These are phyloP conservation scores for Cephus rjabovi DNA, from an alignment of 2,888 invertebrate species.

Conservation along the genomic window DNA sequence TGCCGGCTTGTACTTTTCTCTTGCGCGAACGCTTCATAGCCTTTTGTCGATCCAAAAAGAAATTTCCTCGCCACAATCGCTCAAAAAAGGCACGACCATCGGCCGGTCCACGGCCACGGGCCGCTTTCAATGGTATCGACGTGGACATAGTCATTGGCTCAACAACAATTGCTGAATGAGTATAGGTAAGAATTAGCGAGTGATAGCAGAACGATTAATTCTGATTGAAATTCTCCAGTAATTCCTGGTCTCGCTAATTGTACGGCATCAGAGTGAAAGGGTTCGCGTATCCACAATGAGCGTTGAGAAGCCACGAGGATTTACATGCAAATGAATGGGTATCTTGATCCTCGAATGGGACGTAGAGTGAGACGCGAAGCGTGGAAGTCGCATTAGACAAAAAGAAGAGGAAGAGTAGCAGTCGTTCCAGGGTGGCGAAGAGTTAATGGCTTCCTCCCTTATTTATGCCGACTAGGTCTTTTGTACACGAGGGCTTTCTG, in stretches of 20 bases:
- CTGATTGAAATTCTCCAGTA: neutral
- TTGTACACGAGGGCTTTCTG: constrained; percentile 22
- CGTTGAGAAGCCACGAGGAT: constrained; percentile 24
- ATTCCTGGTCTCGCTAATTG: neutral
- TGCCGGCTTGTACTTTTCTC: constrained; percentile 52
- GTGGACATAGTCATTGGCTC: constrained; percentile 55
- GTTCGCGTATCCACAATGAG: constrained; percentile 25
- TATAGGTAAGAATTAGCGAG: neutral
- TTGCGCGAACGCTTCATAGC: constrained; percentile 55
- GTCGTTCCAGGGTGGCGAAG: constrained; percentile 10
- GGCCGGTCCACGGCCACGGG: constrained; percentile 65
- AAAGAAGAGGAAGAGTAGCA: neutral
- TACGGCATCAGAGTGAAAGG: neutral
- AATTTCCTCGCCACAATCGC: constrained; percentile 78
- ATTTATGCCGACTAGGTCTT: constrained; percentile 14
- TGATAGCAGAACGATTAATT: neutral
- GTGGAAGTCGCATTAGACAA: neutral
- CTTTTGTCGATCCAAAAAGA: constrained; percentile 62
- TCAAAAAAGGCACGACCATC: constrained; percentile 78
- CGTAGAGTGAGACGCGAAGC: neutral
- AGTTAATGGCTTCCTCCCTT: constrained; percentile 34
- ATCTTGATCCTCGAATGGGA: constrained; percentile 36
- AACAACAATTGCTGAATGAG: neutral
- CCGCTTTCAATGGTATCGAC: constrained; percentile 66
- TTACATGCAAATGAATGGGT: constrained; percentile 29